phyloP scores from a whole-genome alignment of 2,888 invertebrate genomes.

The Spodoptera exigua region DNA sequence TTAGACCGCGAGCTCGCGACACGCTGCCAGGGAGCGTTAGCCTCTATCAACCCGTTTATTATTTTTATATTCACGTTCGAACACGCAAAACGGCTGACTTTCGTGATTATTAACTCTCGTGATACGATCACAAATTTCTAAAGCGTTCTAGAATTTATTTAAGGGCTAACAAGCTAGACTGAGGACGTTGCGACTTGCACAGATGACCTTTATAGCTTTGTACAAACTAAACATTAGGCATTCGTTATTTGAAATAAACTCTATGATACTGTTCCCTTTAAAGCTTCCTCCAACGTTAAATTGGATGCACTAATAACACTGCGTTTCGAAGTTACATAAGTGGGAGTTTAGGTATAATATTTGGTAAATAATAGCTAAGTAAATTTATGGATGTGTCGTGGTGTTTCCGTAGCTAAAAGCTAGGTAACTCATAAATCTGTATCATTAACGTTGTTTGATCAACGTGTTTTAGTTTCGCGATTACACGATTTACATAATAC shows the following conservation, averaged over 20 bases:
- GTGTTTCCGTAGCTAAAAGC: slow-evolving; percentile 39
- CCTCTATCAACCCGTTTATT: slow-evolving; percentile 69
- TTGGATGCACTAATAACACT: slow-evolving; percentile 25
- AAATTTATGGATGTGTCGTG: slow-evolving; percentile 37
- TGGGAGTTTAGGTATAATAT: slow-evolving; percentile 26
- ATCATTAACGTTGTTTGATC: slow-evolving; percentile 16
- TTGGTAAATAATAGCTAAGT: slow-evolving; percentile 44
- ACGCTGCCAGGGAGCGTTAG: slow-evolving; percentile 64
- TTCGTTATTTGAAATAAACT: slow-evolving; percentile 3
- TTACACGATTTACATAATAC: slow-evolving; percentile 24
- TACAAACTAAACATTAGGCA: neutral
- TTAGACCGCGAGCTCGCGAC: slow-evolving; percentile 44
- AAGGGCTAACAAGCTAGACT: neutral
- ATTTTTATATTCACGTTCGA: slow-evolving; percentile 62
- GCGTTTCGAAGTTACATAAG: slow-evolving; percentile 28
- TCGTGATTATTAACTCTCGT: slow-evolving; percentile 39
- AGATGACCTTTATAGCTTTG: slow-evolving; percentile 15
- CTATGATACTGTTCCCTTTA: slow-evolving; percentile 3
- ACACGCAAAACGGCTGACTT: slow-evolving; percentile 61
- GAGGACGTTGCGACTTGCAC: neutral
- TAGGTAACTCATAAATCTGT: slow-evolving; percentile 21
- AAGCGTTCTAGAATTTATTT: slow-evolving; percentile 3
- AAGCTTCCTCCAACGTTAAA: slow-evolving; percentile 41
- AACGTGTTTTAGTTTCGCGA: slow-evolving; percentile 13
- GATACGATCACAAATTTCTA: slow-evolving; percentile 10